These are phyloP conservation scores for Chunga burmeisteri DNA, from an alignment of 2,113 vertebrate genomes.

Conservation along the genomic window DNA sequence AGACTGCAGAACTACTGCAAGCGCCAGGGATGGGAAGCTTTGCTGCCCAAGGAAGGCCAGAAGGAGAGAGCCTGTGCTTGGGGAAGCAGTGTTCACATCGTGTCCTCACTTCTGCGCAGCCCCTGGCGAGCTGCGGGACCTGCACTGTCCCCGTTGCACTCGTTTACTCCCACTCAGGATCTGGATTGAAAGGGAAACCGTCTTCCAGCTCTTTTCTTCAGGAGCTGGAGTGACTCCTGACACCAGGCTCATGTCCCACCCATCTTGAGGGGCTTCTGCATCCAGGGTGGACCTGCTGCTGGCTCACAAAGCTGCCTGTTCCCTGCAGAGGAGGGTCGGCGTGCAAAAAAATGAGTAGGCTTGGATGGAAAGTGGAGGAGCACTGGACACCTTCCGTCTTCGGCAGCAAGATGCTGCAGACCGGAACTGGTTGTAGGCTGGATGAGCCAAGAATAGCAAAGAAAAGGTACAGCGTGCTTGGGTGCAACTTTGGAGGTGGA, in stretches of 20 bases:
- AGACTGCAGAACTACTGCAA: neutral
- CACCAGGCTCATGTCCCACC: neutral
- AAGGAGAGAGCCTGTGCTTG: neutral
- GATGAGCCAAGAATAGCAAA: neutral
- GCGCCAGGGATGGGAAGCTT: neutral
- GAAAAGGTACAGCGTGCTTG: neutral
- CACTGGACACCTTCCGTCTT: accelerated
- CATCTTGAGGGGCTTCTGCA: neutral
- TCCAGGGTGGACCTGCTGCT: neutral
- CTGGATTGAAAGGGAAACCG: accelerated
- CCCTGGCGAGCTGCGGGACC: neutral
- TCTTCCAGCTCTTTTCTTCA: neutral
- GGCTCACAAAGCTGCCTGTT: neutral
- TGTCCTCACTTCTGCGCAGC: neutral
- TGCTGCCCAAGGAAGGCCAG: neutral
- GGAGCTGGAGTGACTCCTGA: neutral
- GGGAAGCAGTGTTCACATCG: accelerated
- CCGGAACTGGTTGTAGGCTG: neutral
- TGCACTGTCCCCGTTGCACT: accelerated
- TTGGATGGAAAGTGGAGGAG: neutral
- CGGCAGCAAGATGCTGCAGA: neutral
- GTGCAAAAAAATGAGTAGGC: no score
- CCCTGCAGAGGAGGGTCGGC: neutral
- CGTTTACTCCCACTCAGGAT: no score
- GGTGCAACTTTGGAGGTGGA: neutral